Conservation (phyloP, 2,113 vertebrate species). For the Perca flavescens region DNA sequence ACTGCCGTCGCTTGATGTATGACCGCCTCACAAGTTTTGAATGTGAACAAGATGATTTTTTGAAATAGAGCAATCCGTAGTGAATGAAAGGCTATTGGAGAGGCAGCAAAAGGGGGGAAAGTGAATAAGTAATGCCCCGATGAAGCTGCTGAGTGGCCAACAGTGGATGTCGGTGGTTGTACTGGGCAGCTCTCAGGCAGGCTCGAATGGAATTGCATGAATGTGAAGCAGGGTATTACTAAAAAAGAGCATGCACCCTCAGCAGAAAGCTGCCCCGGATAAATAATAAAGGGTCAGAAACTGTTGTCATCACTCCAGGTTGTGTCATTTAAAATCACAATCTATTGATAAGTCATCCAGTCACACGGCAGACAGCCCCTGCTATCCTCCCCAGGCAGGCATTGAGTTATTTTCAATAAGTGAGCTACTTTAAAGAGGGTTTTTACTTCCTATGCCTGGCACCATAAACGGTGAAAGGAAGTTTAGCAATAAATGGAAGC, state of each 20-base stretch:
- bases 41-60: conserved; percentile 70
- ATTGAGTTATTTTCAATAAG: conserved; percentile 25
- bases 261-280: conserved; percentile 50
- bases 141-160: conserved; percentile 74
- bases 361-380: conserved; percentile 9
- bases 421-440: conserved; percentile 49
- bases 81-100: conserved; percentile 49
- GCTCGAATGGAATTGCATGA: conserved; percentile 63
- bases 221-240: conserved; percentile 59
- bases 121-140: conserved; percentile 66
- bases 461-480: conserved; percentile 53
- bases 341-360: conserved; percentile 52
- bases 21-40: conserved; percentile 67
- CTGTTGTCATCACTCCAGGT: conserved; percentile 47
- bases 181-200: conserved; percentile 45
- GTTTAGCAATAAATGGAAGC: conserved; percentile 67
- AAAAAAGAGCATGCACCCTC: conserved; percentile 39
- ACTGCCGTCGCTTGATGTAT: conserved; percentile 66
- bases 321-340: conserved; percentile 51
- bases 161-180: conserved; percentile 50
- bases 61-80: conserved; percentile 59
- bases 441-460: conserved; percentile 23
- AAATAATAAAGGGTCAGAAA: conserved; percentile 58
- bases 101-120: conserved; percentile 35
- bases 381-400: conserved; percentile 15